Percentiles rank a stretch among this genome's conserved stretches.
phyloP scores from a whole-genome alignment of 2,797 vertebrate genomes.

The Capromys pilorides region DNA sequence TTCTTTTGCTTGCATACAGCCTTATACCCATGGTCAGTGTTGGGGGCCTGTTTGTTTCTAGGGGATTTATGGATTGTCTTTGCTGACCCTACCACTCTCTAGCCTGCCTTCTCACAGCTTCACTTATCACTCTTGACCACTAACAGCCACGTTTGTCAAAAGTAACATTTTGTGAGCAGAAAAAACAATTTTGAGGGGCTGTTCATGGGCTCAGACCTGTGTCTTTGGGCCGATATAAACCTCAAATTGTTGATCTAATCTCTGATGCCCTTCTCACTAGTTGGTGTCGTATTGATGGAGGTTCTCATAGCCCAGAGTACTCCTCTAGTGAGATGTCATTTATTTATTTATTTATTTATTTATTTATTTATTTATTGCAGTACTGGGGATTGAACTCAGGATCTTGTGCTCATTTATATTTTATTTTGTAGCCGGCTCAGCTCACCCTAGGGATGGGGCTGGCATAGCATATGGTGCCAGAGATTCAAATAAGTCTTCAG shows the following conservation, averaged over 20 bases:
- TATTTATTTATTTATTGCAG: too few species aligned
- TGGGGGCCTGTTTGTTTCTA: background rate
- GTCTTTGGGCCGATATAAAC: background rate
- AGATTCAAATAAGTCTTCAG: conserved; percentile 89
- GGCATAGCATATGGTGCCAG: too few species aligned
- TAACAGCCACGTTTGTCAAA: background rate
- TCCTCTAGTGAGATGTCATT: conserved; percentile 18
- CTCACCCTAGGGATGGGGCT: too few species aligned
- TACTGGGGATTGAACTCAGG: too few species aligned
- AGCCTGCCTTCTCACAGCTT: background rate
- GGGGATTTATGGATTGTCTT: background rate
- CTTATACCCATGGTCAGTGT: background rate
- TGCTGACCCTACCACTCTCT: background rate
- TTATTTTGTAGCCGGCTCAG: too few species aligned
- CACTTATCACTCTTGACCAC: background rate
- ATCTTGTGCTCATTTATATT: too few species aligned
- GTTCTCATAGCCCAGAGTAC: background rate
- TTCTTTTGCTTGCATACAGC: background rate
- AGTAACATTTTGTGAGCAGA: background rate
- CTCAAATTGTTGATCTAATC: background rate
- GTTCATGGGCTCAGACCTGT: background rate
- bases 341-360: background rate
- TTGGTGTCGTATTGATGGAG: background rate
- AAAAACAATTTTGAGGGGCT: background rate
- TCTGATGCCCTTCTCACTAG: background rate